Conservation (phyloP, 64 coral and sea anemone genomes). For the Dendrophyllia cribrosa region DNA sequence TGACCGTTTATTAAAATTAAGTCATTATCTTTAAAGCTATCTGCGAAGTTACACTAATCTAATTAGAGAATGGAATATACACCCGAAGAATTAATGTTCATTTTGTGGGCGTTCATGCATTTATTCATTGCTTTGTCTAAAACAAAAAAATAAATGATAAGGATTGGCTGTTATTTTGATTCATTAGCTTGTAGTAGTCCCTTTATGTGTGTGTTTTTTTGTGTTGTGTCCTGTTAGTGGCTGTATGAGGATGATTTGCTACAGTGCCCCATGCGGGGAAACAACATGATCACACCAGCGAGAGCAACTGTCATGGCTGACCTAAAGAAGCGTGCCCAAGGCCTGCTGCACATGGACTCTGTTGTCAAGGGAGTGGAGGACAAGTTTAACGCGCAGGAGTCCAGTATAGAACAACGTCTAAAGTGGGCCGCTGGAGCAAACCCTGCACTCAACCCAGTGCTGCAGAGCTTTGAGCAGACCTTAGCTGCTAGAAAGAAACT, state of each 20-base stretch:
- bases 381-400: conserved; percentile 84
- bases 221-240: conserved; percentile 63
- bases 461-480: conserved; percentile 94
- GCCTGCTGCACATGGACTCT: conserved; percentile 83
- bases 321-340: conserved; percentile 98
- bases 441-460: conserved; percentile 92
- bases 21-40: too few species aligned
- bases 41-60: too few species aligned
- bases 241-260: conserved; percentile 92
- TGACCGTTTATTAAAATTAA: too few species aligned
- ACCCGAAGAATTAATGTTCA: too few species aligned
- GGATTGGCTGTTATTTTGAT: too few species aligned
- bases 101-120: too few species aligned
- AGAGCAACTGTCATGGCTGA: conserved; percentile 94
- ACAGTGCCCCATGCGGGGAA: conserved; percentile 85
- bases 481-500: conserved; percentile 88
- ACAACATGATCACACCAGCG: conserved; percentile 95
- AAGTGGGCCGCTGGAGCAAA: conserved; percentile 99
- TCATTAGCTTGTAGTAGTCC: too few species aligned
- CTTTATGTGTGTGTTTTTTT: background rate
- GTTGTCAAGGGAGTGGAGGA: conserved; percentile 87
- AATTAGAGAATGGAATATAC: too few species aligned
- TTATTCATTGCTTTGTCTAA: too few species aligned
- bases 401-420: conserved; percentile 97
- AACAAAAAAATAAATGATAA: too few species aligned